phyloP scores from a whole-genome alignment of 2,888 invertebrate species.

The Polia nebulosa region DNA sequence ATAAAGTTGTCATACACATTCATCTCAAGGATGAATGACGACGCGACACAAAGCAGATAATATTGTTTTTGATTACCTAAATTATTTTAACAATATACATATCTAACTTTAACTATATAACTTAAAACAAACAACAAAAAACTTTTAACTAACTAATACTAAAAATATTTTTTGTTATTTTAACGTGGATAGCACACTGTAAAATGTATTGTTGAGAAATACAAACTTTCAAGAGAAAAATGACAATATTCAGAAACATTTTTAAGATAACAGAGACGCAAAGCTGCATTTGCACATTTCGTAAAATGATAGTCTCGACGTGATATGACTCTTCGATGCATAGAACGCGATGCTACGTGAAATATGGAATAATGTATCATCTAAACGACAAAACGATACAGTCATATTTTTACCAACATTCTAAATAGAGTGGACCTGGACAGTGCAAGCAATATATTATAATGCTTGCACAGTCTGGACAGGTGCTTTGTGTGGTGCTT shows the following conservation, averaged over 20 bases:
- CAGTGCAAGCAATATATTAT: no score
- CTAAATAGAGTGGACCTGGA: not conserved
- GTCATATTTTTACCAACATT: not conserved
- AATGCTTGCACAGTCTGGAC: no score
- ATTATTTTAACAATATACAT: no score
- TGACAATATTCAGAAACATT: not conserved
- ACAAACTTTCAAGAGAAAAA: not conserved
- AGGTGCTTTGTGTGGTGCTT: no score
- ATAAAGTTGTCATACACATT: no score
- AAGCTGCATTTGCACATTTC: conserved; percentile 8
- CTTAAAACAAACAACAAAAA: no score
- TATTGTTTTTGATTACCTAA: no score
- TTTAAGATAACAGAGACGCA: not conserved
- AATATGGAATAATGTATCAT: conserved; percentile 9
- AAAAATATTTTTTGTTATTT: no score
- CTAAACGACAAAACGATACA: not conserved
- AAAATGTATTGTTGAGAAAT: not conserved
- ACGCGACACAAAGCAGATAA: not conserved
- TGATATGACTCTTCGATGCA: not conserved
- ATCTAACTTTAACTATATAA: no score
- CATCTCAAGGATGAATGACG: not conserved
- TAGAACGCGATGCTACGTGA: not conserved
- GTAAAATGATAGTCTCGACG: conserved; percentile 9
- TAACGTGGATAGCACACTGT: not conserved
- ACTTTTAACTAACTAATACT: no score